Conservation (phyloP, 2,797 vertebrate species). For the Toxotes lorentzi region DNA sequence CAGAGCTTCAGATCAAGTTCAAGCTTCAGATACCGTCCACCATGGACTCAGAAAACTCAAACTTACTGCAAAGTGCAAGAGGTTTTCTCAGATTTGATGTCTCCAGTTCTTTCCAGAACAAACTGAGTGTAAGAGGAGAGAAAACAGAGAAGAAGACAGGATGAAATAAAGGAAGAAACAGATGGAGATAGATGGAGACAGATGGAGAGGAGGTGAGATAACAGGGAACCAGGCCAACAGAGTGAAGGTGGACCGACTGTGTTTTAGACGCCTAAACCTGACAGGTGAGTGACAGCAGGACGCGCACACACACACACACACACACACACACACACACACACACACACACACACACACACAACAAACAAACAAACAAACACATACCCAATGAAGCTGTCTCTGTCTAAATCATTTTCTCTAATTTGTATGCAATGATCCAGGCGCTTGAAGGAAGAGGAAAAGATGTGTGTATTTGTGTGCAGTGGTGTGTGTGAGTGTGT, state of each 20-base stretch:
- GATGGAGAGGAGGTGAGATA: slow-evolving; percentile 41
- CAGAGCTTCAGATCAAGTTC: too few species aligned
- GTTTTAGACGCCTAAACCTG: slow-evolving; percentile 56
- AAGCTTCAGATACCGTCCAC: too few species aligned
- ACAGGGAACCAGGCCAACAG: slow-evolving; percentile 37
- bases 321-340: neutral
- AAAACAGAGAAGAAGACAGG: slow-evolving; percentile 1
- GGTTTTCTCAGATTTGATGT: too few species aligned
- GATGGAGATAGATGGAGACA: slow-evolving; percentile 14
- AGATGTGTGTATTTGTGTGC: too few species aligned
- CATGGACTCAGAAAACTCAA: too few species aligned
- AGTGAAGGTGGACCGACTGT: slow-evolving; percentile 60
- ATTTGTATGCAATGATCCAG: slow-evolving; percentile 53
- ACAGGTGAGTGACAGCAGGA: slow-evolving; percentile 65
- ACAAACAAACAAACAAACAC: too few species aligned
- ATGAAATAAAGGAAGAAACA: slow-evolving; percentile 11
- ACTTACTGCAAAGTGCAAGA: too few species aligned
- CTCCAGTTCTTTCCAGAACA: too few species aligned
- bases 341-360: neutral
- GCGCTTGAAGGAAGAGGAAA: too few species aligned
- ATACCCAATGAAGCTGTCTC: slow-evolving; percentile 45
- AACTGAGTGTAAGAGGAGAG: neutral
- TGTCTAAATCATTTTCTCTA: slow-evolving; percentile 47
- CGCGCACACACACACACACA: neutral
- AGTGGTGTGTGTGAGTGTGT: too few species aligned